phyloP scores from a whole-genome alignment of 1,140 invertebrate genomes.

The Agrypnia vestita region DNA sequence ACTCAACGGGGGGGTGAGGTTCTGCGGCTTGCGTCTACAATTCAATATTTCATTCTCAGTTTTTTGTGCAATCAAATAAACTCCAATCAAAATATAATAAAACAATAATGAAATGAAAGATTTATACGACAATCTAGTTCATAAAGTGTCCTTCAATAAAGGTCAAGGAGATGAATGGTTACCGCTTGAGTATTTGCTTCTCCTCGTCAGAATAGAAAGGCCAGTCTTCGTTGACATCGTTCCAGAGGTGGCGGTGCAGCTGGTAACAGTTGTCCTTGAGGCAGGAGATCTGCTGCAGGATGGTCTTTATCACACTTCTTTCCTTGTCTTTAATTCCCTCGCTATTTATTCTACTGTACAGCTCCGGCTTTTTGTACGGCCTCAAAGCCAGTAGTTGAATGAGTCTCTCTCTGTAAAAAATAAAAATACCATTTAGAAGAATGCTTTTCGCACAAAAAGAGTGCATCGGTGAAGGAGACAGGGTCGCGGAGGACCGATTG shows the following conservation, averaged over 20 bases:
- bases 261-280: conserved; percentile 92
- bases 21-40: conserved; percentile 87
- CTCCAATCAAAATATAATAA: too few relatives aligned
- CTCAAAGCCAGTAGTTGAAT: conserved; percentile 93
- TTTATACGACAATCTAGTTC: too few relatives aligned
- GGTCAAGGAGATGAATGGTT: background rate
- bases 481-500: too few relatives aligned
- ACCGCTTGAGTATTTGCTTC: conserved; percentile 88
- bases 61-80: too few relatives aligned
- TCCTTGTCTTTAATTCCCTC: conserved; percentile 92
- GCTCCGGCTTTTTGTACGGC: conserved; percentile 93
- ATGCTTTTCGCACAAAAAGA: too few relatives aligned
- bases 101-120: too few relatives aligned
- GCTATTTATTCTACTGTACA: conserved; percentile 84
- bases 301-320: conserved; percentile 80
- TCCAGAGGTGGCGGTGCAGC: conserved; percentile 89
- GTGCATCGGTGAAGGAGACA: too few relatives aligned
- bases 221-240: conserved; percentile 95
- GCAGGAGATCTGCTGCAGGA: conserved; percentile 85
- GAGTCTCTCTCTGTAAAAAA: conserved; percentile 86
- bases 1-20: conserved; percentile 88
- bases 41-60: too few relatives aligned
- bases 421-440: conserved; percentile 1
- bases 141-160: too few relatives aligned
- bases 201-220: conserved; percentile 93